Conservation (phyloP, 1,140 invertebrate genomes). For the Macrotrachela quadricornifera region DNA sequence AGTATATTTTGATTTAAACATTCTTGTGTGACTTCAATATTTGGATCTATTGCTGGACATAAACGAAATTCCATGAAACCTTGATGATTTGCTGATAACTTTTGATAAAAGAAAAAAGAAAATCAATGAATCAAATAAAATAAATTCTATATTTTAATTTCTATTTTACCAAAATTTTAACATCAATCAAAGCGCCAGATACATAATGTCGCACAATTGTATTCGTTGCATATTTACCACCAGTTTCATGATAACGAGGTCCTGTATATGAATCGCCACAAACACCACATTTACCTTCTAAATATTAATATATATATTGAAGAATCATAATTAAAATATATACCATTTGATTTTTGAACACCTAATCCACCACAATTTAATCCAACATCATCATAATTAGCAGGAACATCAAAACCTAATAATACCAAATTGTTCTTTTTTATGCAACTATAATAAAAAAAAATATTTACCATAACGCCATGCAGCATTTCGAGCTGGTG, state of each 20-base stretch:
- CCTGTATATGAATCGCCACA: conserved; percentile 26
- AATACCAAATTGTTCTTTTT: no score
- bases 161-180: conserved; percentile 5
- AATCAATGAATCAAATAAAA: no score
- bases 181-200: conserved; percentile 13
- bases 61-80: conserved; percentile 21
- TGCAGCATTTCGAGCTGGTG: conserved; percentile 68
- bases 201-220: conserved; percentile 19
- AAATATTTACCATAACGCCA: conserved; percentile 48
- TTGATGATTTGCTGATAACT: background rate
- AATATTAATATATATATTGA: no score
- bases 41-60: conserved; percentile 34
- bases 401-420: conserved; percentile 56
- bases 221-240: conserved; percentile 24
- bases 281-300: conserved; percentile 28
- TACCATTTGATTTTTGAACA: background rate
- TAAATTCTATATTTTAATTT: no score
- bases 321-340: no score
- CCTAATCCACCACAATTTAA: background rate
- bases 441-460: no score
- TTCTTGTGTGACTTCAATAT: conserved; percentile 13
- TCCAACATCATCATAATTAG: conserved; percentile 61
- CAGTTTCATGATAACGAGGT: conserved; percentile 23
- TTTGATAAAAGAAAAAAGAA: no score
- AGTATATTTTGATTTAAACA: conserved; percentile 15